phyloP scores from a whole-genome alignment of 2,797 vertebrate species.

The Acanthurus leucopareius region DNA sequence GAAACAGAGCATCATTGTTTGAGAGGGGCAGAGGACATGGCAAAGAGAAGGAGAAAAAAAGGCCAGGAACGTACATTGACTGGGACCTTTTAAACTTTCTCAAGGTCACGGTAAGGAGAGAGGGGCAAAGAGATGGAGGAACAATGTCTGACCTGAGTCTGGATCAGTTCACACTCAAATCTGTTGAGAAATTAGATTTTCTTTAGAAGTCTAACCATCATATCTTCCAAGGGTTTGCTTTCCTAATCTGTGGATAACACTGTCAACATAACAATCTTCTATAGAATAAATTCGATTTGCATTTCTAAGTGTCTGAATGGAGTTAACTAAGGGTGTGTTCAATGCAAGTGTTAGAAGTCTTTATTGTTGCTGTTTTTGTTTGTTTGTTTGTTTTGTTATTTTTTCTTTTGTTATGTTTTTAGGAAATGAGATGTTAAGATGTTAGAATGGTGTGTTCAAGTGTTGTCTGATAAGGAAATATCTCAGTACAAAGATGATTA shows the following conservation, averaged over 20 bases:
- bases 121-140: background rate
- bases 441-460: too few relatives aligned
- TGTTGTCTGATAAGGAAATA: too few relatives aligned
- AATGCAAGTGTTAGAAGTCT: too few relatives aligned
- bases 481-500: too few relatives aligned
- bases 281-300: background rate
- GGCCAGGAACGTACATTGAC: conserved; percentile 6
- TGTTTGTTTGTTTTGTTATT: too few relatives aligned
- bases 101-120: conserved; percentile 62
- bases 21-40: conserved; percentile 45
- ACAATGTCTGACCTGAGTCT: conserved; percentile 14
- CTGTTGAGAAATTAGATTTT: background rate
- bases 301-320: background rate
- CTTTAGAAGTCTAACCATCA: background rate
- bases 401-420: too few relatives aligned
- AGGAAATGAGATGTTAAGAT: too few relatives aligned
- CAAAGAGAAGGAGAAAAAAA: conserved; percentile 36
- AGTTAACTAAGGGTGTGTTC: too few relatives aligned
- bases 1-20: conserved; percentile 45
- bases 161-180: conserved; percentile 13
- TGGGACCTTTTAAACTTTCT: conserved; percentile 56
- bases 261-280: background rate
- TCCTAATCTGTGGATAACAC: background rate
- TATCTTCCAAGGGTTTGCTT: background rate
- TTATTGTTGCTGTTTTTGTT: too few relatives aligned